Evolutionary conservation across 2,797 vertebrate species (phyloP).

Genomic region (Tinamus major): DNA sequence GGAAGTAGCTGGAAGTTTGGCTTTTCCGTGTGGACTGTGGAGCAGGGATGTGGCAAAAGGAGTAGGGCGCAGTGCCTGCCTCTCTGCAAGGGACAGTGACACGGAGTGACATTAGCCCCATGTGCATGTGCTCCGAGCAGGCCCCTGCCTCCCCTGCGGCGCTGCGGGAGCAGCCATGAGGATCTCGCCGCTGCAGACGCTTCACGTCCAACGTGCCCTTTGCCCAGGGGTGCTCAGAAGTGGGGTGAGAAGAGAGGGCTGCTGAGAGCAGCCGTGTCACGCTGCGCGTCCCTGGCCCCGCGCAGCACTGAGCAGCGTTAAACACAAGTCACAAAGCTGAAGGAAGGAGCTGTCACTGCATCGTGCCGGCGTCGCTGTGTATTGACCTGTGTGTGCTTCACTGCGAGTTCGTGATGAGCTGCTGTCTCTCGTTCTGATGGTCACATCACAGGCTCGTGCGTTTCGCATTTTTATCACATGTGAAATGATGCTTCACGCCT

Average conservation of each 20-base stretch:
- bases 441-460: neutral
- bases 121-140: neutral
- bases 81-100: neutral
- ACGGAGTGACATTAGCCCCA: neutral
- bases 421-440: neutral
- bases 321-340: neutral
- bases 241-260: too few species aligned
- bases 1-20: neutral
- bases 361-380: neutral
- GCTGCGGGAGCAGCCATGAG: neutral
- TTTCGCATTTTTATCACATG: neutral
- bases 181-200: neutral
- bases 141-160: too few species aligned
- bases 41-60: neutral
- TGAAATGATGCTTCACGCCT: neutral
- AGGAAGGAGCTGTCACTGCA: neutral
- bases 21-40: neutral
- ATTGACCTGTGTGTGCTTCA: neutral
- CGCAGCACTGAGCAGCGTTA: neutral
- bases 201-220: fast-evolving
- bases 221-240: neutral
- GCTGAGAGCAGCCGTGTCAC: neutral
- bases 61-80: neutral
- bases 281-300: neutral
- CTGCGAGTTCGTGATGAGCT: neutral